Conservation (phyloP, 2,113 vertebrate genomes). For the Thalassoma bifasciatum region DNA sequence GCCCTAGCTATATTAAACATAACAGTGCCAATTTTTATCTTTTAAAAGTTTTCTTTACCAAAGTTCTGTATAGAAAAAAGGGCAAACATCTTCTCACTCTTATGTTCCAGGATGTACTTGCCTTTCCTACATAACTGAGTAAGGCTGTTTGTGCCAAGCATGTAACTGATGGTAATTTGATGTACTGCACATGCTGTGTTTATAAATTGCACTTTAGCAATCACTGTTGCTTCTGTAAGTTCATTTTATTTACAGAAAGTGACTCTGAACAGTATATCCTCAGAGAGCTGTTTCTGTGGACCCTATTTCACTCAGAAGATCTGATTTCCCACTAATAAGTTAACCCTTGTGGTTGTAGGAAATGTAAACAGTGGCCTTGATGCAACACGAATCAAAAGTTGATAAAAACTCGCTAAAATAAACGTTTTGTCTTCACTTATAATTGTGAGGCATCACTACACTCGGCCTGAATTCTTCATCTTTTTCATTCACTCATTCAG, state of each 20-base stretch:
- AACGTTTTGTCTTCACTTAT: neutral
- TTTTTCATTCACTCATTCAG: neutral
- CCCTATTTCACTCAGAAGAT: neutral
- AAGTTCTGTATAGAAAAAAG: neutral
- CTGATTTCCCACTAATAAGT: neutral
- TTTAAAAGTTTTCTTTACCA: neutral
- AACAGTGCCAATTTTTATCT: too few species aligned
- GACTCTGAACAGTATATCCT: neutral
- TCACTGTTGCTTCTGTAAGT: neutral
- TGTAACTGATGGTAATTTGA: neutral
- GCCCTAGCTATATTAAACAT: too few species aligned
- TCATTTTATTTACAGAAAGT: too few species aligned
- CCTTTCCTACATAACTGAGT: slow-evolving; percentile 11
- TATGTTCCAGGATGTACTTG: neutral
- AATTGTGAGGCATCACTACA: neutral
- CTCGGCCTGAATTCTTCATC: neutral
- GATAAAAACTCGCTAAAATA: too few species aligned
- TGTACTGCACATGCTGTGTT: neutral
- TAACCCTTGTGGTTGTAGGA: neutral
- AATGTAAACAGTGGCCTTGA: neutral
- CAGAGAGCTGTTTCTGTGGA: neutral
- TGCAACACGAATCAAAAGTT: neutral
- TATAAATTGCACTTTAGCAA: neutral
- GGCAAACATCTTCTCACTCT: neutral
- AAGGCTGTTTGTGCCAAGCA: neutral